phyloP scores from a whole-genome alignment of 2,113 vertebrate genomes.

The Peucedramus taeniatus region DNA sequence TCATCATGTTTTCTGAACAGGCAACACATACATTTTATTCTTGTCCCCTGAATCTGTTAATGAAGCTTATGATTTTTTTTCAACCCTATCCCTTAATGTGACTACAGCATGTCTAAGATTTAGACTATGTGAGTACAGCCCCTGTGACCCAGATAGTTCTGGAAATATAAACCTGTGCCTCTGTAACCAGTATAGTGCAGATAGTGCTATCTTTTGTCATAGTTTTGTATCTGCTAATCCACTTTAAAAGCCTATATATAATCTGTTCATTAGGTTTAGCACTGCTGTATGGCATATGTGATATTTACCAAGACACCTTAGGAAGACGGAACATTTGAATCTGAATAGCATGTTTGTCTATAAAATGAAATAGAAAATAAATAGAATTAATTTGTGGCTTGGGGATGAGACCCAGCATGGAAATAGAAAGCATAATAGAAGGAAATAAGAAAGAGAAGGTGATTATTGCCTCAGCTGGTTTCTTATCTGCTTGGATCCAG shows the following conservation, averaged over 20 bases:
- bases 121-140: background rate
- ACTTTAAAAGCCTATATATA: background rate
- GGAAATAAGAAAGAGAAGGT: background rate
- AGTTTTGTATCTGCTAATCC: background rate
- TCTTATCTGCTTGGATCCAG: background rate
- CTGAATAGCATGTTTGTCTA: background rate
- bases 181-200: background rate
- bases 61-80: background rate
- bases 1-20: background rate
- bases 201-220: background rate
- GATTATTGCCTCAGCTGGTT: background rate
- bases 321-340: background rate
- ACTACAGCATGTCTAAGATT: background rate
- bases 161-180: background rate
- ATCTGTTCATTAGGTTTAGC: background rate
- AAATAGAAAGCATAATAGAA: background rate
- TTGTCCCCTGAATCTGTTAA: background rate
- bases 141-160: background rate
- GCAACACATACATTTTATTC: background rate
- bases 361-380: background rate
- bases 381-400: background rate
- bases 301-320: background rate
- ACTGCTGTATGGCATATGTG: background rate
- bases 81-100: fast-evolving
- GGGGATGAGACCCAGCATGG: background rate